Base-by-base conservation (phyloP, 2,797 vertebrate genomes). In the Sebastes hopkinsi region DNA sequence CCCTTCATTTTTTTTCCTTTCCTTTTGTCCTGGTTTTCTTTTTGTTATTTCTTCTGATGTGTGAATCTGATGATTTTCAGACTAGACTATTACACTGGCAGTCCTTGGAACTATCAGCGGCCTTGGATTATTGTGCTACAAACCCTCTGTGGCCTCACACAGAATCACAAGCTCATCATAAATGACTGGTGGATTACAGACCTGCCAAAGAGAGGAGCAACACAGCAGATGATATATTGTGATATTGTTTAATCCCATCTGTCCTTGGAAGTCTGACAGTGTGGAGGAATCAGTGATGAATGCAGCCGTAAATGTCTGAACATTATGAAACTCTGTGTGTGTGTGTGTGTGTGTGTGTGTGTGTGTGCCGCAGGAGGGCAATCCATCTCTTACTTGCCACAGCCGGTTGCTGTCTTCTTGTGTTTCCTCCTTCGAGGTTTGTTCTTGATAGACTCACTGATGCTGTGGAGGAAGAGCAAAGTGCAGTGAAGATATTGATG, bases 371-470 rank as follows among this genome's bases (percentile, higher is more conserved):
- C 61, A 58, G 50, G 67, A 30, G 56, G 38, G 50, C 29, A 84
- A 65, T 87, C 70, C 22, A 67, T 82, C 90, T 95, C 96, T 95
- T 95, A 97, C 97, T 95, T 94, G 91, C 92, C 93, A 89, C 95
- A 96, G 90, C 94, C 91, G 91, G 89, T 95, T 81, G 85, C 81
- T 87, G 78, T 93, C 88, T 92, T 96, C 93, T 94, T 96, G 88
- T 92, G 94, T 88, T 94, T 95, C 94, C 94, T 97, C 93, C 89
- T 95, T 84, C 91, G 95, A 82, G 91, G 91, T 92, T 90, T 84
- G 66, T 29, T 83, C 77, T 68, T 88, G 23, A 67, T 54, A 30
- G 78, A 82, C 72, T 80, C 81, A 2, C 30, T 38, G 54, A 75
- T 84, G 79, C 80, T 88, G 78, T 64, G 60, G 12, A 72, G 30